A percentile compares a stretch with the other conserved stretches of the same genome.
Evolutionary conservation across 2,888 invertebrate species (phyloP).

Genomic region (Coleophora deauratella): DNA sequence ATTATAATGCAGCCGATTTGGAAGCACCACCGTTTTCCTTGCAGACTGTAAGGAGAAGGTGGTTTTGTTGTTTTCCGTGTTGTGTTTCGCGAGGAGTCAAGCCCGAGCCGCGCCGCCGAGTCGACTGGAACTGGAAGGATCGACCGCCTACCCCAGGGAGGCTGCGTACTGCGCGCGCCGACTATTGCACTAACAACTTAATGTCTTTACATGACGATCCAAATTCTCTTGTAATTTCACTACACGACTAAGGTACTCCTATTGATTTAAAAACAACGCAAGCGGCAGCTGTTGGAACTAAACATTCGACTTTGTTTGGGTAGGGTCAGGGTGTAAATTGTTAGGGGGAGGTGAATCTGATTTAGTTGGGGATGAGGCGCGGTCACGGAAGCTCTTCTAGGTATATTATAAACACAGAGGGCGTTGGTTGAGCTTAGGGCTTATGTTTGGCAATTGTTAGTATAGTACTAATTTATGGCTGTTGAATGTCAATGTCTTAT

Average conservation of each 20-base stretch:
- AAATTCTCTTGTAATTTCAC: constrained; percentile 23
- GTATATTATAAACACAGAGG: constrained; percentile 48
- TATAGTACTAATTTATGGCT: neutral
- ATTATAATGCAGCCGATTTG: constrained; percentile 23
- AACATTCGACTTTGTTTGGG: constrained; percentile 17
- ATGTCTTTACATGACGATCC: constrained; percentile 25
- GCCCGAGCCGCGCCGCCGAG: constrained; percentile 64
- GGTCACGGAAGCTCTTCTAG: constrained; percentile 34
- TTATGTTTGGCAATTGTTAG: neutral
- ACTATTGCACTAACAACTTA: constrained; percentile 25
- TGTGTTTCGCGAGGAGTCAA: constrained; percentile 42
- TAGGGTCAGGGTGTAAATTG: constrained; percentile 25
- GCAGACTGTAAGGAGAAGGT: constrained; percentile 54
- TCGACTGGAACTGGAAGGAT: constrained; percentile 71
- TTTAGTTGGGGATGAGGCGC: constrained; percentile 46
- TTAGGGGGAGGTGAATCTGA: constrained; percentile 21
- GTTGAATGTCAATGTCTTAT: no score
- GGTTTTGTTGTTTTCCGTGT: constrained; percentile 38
- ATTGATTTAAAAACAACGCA: constrained; percentile 31
- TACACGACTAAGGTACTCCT: constrained; percentile 25
- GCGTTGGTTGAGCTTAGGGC: constrained; percentile 30
- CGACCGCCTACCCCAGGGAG: constrained; percentile 68
- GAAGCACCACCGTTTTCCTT: constrained; percentile 49
- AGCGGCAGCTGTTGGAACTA: constrained; percentile 18
- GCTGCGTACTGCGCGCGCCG: constrained; percentile 59